These are phyloP conservation scores for Clarias macrocephalus DNA, from an alignment of 2,113 vertebrate species.

Conservation along the genomic window DNA sequence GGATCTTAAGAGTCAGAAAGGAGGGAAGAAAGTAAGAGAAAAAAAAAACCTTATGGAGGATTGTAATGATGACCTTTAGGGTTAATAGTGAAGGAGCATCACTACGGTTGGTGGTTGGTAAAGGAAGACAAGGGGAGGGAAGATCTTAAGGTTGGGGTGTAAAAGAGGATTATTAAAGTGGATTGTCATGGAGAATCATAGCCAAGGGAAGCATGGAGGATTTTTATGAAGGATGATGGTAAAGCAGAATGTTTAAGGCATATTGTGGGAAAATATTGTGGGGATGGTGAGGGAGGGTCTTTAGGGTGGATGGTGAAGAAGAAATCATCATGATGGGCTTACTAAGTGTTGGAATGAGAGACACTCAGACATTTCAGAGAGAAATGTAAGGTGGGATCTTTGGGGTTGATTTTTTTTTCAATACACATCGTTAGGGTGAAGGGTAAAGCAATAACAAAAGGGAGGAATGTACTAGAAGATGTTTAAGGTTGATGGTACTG, in stretches of 20 bases:
- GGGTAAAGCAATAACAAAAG: not conserved
- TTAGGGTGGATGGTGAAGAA: not conserved
- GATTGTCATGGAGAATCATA: not conserved
- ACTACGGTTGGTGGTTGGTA: not conserved
- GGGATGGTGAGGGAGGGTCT: not conserved
- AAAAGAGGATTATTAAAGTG: not conserved
- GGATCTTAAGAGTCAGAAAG: not conserved
- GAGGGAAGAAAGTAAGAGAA: no score
- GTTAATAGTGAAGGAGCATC: not conserved
- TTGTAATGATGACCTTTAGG: no score
- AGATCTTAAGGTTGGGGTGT: not conserved
- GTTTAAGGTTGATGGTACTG: not conserved
- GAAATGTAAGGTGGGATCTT: not conserved
- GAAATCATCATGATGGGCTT: not conserved
- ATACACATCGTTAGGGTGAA: not conserved
- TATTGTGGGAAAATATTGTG: not conserved
- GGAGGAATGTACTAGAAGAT: not conserved
- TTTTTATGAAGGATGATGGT: not conserved
- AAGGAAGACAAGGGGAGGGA: not conserved
- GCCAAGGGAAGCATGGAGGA: not conserved
- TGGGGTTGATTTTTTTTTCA: not conserved
- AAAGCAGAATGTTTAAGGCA: not conserved
- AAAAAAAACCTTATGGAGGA: not conserved
- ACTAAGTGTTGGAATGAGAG: no score
- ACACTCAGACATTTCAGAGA: not conserved